Evolutionary conservation across 2,888 invertebrate species (phyloP).

Genomic region (Steinernema scapterisci): DNA sequence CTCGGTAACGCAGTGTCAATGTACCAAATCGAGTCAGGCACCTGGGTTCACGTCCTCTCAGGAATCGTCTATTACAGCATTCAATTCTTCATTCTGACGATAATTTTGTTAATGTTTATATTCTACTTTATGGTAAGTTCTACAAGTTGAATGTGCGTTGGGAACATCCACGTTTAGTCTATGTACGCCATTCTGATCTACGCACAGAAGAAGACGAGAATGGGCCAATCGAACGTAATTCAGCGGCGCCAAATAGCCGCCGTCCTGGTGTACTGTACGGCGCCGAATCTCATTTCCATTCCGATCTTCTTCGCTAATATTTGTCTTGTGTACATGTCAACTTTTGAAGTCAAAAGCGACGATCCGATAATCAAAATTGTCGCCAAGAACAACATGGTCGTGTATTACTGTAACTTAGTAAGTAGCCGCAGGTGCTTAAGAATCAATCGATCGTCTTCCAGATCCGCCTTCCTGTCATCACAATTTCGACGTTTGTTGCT

Average conservation of each 20-base stretch:
- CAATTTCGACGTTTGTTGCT: neutral
- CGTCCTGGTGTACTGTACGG: neutral
- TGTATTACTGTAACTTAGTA: neutral
- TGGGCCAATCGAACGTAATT: neutral
- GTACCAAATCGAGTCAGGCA: neutral
- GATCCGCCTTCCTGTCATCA: neutral
- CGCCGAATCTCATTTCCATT: neutral
- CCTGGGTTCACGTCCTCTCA: neutral
- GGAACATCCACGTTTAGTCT: neutral
- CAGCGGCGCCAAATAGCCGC: neutral
- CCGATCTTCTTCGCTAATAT: neutral
- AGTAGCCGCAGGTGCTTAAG: neutral
- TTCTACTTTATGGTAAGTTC: conserved; percentile 1
- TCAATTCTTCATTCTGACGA: neutral
- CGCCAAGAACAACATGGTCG: neutral
- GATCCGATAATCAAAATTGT: neutral
- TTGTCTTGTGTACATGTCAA: neutral
- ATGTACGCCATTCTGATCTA: neutral
- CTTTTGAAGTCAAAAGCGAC: neutral
- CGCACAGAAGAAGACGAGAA: neutral
- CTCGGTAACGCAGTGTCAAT: neutral
- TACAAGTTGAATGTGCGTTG: too few species aligned
- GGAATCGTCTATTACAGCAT: neutral
- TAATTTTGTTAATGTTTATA: neutral
- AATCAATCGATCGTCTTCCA: neutral